Base-by-base conservation (phyloP, 2,113 vertebrate species). In the Leptobrachium ailaonicum region DNA sequence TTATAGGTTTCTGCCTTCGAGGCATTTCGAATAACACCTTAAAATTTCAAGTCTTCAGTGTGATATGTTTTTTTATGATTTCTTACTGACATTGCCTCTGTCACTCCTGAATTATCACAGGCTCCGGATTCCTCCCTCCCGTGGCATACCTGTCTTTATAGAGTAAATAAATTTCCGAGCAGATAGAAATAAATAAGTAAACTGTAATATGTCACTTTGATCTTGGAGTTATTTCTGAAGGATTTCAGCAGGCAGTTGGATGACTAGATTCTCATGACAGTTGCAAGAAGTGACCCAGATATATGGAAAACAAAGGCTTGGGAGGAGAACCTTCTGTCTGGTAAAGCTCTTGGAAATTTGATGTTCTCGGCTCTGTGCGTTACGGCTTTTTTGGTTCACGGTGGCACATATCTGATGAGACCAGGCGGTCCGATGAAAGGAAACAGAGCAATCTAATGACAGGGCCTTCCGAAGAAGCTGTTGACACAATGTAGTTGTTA, bases 101-200 rank as follows among this genome's bases (percentile, higher is more conserved):
- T 56, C 72, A 69, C 45, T 58, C 32, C 14, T 56, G 42, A 73
- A 14, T 74, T 74, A 69, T 68, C 77, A 73, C 77, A 63, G 62
- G 42, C 60, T 66, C 4, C 41, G 12, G 20, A 45, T 80, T 47
- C 50, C 43, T 42, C 72, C 68, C 64, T n/a, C 75, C 13, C 64
- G 6, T 32, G 45, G 71, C 53, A 41, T 40, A 10, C 40, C 53
- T 66, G 3, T 69, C 71, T 74, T 62, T 73, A 69, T 66, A 45
- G 71, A 54, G 69, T 20, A 72, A 71, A 79, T 73, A 64, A 54
- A 66, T 79, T 72, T 66, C 45, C 14, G 9, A 42, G 77, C 70
- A 79, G 73, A 73, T 79, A 73, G 73, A 72, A 79, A 79, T 73
- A 79, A 79, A 72, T 79, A 79, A 79, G 69, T 73, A 72, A 66